These are phyloP conservation scores for Mesitornis unicolor DNA, from an alignment of 2,113 vertebrate species.

Conservation along the genomic window DNA sequence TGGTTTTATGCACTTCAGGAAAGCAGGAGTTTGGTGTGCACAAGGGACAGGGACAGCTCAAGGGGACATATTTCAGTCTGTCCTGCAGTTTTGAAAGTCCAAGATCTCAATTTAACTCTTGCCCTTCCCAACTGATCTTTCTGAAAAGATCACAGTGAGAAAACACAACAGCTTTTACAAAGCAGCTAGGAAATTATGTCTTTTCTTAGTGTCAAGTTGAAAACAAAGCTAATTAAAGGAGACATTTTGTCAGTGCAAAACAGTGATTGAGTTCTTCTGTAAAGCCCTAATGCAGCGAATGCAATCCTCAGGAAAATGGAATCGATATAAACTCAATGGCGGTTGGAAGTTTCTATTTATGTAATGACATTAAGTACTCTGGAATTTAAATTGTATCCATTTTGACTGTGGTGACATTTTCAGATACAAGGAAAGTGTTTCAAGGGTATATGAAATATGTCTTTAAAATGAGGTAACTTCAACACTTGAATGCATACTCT, in stretches of 20 bases:
- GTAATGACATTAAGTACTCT: background rate
- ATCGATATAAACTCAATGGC: constrained; percentile 22
- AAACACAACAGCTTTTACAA: background rate
- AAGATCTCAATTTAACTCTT: background rate
- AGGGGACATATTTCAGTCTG: background rate
- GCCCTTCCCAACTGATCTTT: background rate
- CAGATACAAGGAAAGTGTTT: background rate
- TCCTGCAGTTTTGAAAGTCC: background rate
- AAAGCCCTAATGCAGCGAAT: background rate
- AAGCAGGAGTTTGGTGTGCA: background rate
- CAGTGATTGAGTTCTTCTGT: background rate
- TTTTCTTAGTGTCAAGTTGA: background rate
- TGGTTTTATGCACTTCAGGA: background rate
- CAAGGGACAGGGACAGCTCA: background rate
- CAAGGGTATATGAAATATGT: background rate
- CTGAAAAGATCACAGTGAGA: background rate
- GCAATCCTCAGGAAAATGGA: background rate
- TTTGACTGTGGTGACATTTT: constrained; percentile 17
- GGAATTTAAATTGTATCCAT: background rate
- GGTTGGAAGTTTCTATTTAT: constrained; percentile 24
- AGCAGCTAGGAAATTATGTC: background rate
- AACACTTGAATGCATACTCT: background rate
- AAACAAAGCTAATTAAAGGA: background rate
- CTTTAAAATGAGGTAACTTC: constrained; percentile 16
- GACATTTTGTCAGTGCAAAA: background rate